These are phyloP conservation scores for Ceratina australensis DNA, from an alignment of 1,140 invertebrate species.

Conservation along the genomic window DNA sequence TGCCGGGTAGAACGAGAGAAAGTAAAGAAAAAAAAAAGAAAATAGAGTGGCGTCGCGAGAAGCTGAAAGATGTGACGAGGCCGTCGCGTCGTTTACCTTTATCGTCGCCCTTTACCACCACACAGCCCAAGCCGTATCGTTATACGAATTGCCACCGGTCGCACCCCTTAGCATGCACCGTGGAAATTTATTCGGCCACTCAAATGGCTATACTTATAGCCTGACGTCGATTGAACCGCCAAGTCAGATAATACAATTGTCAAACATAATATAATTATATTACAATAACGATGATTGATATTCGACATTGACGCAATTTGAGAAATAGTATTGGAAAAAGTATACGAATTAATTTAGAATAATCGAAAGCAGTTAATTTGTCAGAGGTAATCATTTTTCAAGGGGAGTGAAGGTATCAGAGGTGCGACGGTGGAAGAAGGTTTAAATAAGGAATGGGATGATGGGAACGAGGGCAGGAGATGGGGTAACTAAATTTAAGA, in stretches of 20 bases:
- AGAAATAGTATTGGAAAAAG: no score
- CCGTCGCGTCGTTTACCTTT: conserved; percentile 58
- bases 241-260: background rate
- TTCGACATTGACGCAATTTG: no score
- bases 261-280: no score
- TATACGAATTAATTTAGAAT: no score
- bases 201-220: conserved; percentile 15
- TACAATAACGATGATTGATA: no score
- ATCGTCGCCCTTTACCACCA: conserved; percentile 49
- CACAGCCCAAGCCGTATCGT: conserved; percentile 46
- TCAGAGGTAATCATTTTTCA: no score
- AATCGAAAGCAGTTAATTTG: no score
- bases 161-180: conserved; percentile 3
- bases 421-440: no score
- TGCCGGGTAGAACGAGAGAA: background rate
- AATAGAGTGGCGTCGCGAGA: conserved; percentile 2
- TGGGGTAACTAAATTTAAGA: background rate
- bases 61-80: conserved; percentile 60
- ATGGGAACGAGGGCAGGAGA: background rate
- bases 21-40: background rate
- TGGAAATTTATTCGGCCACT: conserved; percentile 23
- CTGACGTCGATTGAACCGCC: conserved; percentile 10
- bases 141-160: conserved; percentile 38
- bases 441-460: background rate
- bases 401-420: no score